A percentile compares a stretch with the other conserved stretches of the same genome.
phyloP scores from a whole-genome alignment of 2,797 vertebrate species.

The Thamnophis elegans region DNA sequence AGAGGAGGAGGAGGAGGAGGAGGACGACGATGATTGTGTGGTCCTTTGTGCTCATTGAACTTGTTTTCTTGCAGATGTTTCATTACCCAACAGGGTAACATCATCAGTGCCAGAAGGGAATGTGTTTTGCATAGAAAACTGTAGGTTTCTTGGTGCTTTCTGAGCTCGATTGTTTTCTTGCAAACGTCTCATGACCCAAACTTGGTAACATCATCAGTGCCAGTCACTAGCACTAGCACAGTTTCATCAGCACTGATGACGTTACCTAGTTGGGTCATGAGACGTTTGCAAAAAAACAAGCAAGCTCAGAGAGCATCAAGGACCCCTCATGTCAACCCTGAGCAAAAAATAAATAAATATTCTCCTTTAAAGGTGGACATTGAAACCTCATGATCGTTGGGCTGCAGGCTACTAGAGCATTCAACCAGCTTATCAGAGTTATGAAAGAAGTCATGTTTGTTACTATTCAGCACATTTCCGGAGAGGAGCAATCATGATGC shows the following conservation, averaged over 20 bases:
- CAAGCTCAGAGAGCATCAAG: neutral
- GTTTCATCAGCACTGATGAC: neutral
- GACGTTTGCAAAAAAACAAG: neutral
- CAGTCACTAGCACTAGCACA: neutral
- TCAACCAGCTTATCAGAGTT: conserved; percentile 64
- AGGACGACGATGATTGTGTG: too few species aligned
- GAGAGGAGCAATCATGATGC: conserved; percentile 49
- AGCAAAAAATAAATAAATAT: neutral
- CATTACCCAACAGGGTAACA: neutral
- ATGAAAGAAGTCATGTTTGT: conserved; percentile 56
- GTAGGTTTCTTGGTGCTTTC: neutral
- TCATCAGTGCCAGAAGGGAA: neutral
- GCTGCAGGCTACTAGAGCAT: conserved; percentile 60
- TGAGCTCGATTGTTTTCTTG: neutral
- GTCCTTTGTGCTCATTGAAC: too few species aligned
- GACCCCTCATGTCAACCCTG: neutral
- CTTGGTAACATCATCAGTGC: neutral
- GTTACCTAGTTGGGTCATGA: neutral
- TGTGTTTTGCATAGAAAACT: neutral
- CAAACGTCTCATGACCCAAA: neutral
- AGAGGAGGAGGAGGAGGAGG: too few species aligned
- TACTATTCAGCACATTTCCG: conserved; percentile 55
- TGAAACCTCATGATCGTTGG: conserved; percentile 66
- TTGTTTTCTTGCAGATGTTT: neutral
- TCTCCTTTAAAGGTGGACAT: conserved; percentile 47